Conservation (phyloP, 2,888 invertebrate genomes). For the Leucoma salicis region DNA sequence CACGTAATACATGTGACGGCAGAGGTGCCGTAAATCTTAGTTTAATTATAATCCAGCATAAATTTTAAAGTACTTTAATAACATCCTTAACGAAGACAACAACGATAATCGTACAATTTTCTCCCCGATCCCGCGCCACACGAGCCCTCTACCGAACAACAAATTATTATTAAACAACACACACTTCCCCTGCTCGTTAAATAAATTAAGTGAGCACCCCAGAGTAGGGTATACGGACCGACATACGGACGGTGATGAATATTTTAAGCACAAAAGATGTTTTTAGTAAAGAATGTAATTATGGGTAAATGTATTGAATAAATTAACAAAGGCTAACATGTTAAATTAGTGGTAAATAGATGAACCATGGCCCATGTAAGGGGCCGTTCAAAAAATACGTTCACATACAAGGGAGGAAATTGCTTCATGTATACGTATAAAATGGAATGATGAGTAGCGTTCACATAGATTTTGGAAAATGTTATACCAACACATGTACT, state of each 20-base stretch:
- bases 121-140: neutral
- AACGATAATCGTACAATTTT: slow-evolving; percentile 1
- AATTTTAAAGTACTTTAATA: neutral
- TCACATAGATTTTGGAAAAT: too few relatives aligned
- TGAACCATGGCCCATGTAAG: too few relatives aligned
- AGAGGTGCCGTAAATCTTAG: neutral
- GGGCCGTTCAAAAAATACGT: too few relatives aligned
- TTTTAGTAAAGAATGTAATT: slow-evolving; percentile 3
- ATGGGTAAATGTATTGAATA: neutral
- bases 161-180: slow-evolving; percentile 35
- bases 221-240: slow-evolving; percentile 8
- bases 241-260: slow-evolving; percentile 14
- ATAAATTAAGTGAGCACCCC: slow-evolving; percentile 32
- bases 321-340: too few relatives aligned
- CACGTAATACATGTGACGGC: too few relatives aligned
- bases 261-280: slow-evolving; percentile 17
- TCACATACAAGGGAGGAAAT: too few relatives aligned
- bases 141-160: slow-evolving; percentile 11
- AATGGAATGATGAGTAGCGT: too few relatives aligned
- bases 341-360: too few relatives aligned
- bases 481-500: too few relatives aligned
- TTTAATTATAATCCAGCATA: neutral
- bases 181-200: slow-evolving; percentile 23
- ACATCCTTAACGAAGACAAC: neutral
- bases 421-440: too few relatives aligned